Evolutionary conservation across 2,888 invertebrate genomes (phyloP).

Genomic region (Conops quadrifasciatus): DNA sequence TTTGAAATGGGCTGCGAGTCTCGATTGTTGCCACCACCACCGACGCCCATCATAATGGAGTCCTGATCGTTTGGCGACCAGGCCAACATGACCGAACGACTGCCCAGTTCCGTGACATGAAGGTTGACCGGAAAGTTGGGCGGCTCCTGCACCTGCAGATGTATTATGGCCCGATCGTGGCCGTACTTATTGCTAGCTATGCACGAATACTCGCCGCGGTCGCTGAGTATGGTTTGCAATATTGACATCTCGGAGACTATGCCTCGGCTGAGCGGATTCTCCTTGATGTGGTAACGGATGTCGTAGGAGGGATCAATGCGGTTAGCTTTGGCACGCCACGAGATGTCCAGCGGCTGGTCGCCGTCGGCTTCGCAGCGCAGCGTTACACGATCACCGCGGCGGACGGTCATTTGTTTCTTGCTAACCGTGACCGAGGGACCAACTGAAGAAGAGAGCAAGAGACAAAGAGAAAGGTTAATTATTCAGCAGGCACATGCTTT

Average conservation of each 20-base stretch:
- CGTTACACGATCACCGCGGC: slow-evolving; percentile 67
- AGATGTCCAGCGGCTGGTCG: slow-evolving; percentile 68
- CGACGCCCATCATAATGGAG: slow-evolving; percentile 49
- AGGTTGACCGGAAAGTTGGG: slow-evolving; percentile 71
- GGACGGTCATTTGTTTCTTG: slow-evolving; percentile 66
- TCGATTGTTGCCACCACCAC: slow-evolving; percentile 53
- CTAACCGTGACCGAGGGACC: slow-evolving; percentile 67
- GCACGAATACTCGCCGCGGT: slow-evolving; percentile 72
- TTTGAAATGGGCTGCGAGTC: slow-evolving; percentile 68
- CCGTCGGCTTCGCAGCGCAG: slow-evolving; percentile 68
- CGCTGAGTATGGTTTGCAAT: slow-evolving; percentile 67
- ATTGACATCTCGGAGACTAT: slow-evolving; percentile 70
- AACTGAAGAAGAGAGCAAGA: slow-evolving; percentile 55
- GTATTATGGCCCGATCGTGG: slow-evolving; percentile 67
- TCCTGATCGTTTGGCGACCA: slow-evolving; percentile 69
- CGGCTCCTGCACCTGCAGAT: slow-evolving; percentile 69
- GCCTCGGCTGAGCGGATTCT: slow-evolving; percentile 63
- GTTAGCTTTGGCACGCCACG: slow-evolving; percentile 67
- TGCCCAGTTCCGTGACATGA: slow-evolving; percentile 68
- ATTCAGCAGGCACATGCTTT: background rate
- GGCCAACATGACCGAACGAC: slow-evolving; percentile 68
- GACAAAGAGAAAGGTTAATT: background rate
- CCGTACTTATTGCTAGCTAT: slow-evolving; percentile 72
- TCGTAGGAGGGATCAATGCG: slow-evolving; percentile 67
- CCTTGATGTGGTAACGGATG: slow-evolving; percentile 64